phyloP scores from a whole-genome alignment of 2,888 invertebrate genomes.

The Stomorhina lunata region DNA sequence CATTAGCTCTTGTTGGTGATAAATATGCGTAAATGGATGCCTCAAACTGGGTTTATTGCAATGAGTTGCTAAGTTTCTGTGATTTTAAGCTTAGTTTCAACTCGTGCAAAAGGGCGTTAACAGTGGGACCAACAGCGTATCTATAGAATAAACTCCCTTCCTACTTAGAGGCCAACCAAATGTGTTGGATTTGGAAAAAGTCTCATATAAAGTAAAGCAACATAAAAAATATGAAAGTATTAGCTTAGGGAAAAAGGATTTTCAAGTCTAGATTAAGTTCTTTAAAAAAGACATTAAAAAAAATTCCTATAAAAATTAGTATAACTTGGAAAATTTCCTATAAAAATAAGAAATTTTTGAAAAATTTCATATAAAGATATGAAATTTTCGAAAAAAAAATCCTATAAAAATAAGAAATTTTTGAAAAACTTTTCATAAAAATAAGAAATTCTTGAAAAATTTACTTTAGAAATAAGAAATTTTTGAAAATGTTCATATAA shows the following conservation, averaged over 20 bases:
- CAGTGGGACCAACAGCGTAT: slow-evolving; percentile 18
- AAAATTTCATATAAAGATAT: too few species aligned
- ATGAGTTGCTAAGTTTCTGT: neutral
- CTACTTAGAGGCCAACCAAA: neutral
- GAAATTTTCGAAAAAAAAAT: too few species aligned
- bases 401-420: too few species aligned
- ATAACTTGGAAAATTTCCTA: too few species aligned
- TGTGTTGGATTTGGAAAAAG: neutral
- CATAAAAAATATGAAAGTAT: neutral
- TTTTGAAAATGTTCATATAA: too few species aligned
- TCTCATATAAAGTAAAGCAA: neutral
- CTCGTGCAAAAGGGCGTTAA: slow-evolving; percentile 53
- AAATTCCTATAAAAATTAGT: too few species aligned
- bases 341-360: too few species aligned
- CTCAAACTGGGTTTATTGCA: neutral
- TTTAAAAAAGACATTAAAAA: too few species aligned
- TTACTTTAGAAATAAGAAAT: too few species aligned
- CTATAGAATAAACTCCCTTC: neutral
- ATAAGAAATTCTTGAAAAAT: too few species aligned
- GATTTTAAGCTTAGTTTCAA: slow-evolving; percentile 28
- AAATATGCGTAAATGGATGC: slow-evolving; percentile 35
- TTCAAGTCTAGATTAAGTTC: too few species aligned
- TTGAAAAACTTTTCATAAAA: too few species aligned
- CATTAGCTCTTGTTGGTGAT: slow-evolving; percentile 3
- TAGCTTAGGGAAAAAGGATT: neutral